phyloP scores from a whole-genome alignment of 2,888 invertebrate genomes.

The Lysandra bellargus region DNA sequence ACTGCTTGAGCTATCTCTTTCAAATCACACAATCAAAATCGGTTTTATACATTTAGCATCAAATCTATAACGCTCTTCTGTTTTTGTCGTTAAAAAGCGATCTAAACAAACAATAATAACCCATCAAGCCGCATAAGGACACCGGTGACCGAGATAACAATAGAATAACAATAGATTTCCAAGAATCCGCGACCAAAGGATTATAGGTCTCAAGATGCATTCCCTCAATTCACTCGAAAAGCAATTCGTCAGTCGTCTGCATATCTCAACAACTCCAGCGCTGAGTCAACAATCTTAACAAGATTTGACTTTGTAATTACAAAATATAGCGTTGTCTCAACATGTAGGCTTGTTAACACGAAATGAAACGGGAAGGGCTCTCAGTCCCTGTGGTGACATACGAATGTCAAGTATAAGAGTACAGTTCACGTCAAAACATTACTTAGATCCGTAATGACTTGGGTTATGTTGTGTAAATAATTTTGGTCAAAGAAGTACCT shows the following conservation, averaged over 20 bases:
- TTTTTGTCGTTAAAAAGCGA: too few relatives aligned
- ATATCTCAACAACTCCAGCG: slow-evolving; percentile 1
- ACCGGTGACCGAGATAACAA: too few relatives aligned
- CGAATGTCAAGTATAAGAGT: slow-evolving; percentile 32
- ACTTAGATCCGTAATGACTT: not conserved
- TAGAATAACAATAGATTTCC: too few relatives aligned
- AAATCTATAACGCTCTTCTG: too few relatives aligned
- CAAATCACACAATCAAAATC: too few relatives aligned
- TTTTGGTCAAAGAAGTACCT: too few relatives aligned
- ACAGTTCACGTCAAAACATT: not conserved
- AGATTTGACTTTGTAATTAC: slow-evolving; percentile 30
- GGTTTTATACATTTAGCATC: too few relatives aligned
- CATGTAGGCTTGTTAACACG: slow-evolving; percentile 24
- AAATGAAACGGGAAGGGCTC: slow-evolving; percentile 26
- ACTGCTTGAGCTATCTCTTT: too few relatives aligned
- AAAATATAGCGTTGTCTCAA: slow-evolving; percentile 15
- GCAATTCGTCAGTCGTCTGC: not conserved
- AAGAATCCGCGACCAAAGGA: too few relatives aligned
- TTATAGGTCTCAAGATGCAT: not conserved
- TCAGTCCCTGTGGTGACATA: slow-evolving; percentile 25
- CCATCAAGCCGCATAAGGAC: too few relatives aligned
- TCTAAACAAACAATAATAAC: too few relatives aligned
- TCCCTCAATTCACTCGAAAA: not conserved
- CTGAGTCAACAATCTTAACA: slow-evolving; percentile 2
- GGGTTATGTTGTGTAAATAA: slow-evolving; percentile 12